Evolutionary conservation across 2,888 invertebrate species (phyloP), one percentile per base, ranked within the genome.

Genomic region (Oeneis ivallda): DNA sequence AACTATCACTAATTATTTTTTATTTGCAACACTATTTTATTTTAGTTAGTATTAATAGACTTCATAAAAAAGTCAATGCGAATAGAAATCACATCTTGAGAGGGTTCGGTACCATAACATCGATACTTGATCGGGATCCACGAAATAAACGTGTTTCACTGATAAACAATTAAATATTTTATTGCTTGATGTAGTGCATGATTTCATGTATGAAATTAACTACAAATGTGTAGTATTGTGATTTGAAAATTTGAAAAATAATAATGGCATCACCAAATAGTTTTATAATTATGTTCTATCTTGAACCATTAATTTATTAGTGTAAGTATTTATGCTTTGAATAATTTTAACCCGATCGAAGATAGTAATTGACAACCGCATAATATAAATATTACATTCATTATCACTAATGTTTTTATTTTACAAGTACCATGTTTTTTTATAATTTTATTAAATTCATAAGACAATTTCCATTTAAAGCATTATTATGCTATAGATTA

Each of bases 391-490:
- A 81, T 26, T 26, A 26, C 26, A 26, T 83, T 79, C 77, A 78
- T 78, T 83, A 84, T 79, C 78, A 77, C 83, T 86, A 86, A 81
- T 74, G 70, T 80, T 76, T 77, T 70, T 73, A 79, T 81, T 82
- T 79, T 84, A 86, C 79, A 85, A 83, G 85, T 82, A 84, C 81
- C 79, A 81, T 82, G 83, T 83, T 82, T 79, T 83, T 83, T 85
- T 26, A 4, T 26, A 4, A 81, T 87, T 86, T 85, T 87, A 81
- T 81, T 86, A 85, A 83, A 82, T 87, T 91, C 90, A 90, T 91
- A 91, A 91, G 90, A 90, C 81, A 79, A 81, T 87, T 89, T 89
- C 85, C 85, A 82, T 81, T 89, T 90, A 90, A 90, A 91, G 90
- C 91, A 85, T 87, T 82, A 75, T 81, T 85, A 88, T 87, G 89